Conservation (phyloP, 30 jellyfish, hydroid and myxozoan species). For the Haliclystus octoradiatus region DNA sequence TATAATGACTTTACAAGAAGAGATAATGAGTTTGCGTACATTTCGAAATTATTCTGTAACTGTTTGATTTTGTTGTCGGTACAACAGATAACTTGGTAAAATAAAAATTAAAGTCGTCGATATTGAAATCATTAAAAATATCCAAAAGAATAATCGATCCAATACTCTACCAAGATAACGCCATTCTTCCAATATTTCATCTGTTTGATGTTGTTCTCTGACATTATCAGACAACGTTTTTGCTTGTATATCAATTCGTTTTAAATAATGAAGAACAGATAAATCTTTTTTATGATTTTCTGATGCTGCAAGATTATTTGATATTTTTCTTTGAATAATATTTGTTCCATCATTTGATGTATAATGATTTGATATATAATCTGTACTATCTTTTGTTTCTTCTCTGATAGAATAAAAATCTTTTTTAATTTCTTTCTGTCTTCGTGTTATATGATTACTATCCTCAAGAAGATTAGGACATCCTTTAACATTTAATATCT, state of each 20-base stretch:
- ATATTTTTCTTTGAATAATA: no score
- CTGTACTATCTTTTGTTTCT: no score
- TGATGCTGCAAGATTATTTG: background rate
- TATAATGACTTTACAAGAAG: no score
- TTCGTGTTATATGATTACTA: background rate
- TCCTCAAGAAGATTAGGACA: background rate
- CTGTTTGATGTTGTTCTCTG: constrained; percentile 33
- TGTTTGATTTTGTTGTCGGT: no score
- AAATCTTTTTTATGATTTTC: background rate
- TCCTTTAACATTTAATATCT: constrained; percentile 18
- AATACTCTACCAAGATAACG: constrained; percentile 44
- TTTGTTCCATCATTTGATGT: background rate
- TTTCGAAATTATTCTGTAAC: no score
- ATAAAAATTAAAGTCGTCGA: background rate
- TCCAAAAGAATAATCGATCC: constrained; percentile 82
- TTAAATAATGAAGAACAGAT: background rate
- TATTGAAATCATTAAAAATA: constrained; percentile 20
- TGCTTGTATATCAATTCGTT: background rate
- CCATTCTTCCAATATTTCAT: constrained; percentile 78
- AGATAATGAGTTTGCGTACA: no score
- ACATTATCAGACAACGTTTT: constrained; percentile 2
- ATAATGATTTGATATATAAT: background rate
- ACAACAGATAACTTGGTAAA: background rate
- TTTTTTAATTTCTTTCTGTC: background rate
- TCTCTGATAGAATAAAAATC: no score